Evolutionary conservation across 2,113 vertebrate genomes (phyloP).

Genomic region (Gadus chalcogrammus): DNA sequence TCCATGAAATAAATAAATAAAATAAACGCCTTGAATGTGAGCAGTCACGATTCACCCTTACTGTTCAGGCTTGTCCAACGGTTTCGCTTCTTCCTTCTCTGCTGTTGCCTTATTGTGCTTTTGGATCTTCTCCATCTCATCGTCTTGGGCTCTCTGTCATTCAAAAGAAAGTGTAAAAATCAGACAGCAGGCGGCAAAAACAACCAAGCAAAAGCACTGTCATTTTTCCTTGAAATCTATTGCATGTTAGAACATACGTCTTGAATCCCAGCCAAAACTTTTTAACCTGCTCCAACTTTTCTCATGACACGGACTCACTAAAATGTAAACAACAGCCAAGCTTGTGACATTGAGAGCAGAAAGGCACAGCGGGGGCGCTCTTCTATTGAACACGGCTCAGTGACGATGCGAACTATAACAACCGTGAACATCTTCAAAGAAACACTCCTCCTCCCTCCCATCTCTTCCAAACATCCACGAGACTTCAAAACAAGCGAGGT

Average conservation of each 20-base stretch:
- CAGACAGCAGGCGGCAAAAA: not conserved
- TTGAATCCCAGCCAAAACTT: not conserved
- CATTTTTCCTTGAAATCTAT: not conserved
- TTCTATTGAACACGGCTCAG: too few species aligned
- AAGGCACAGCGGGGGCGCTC: too few species aligned
- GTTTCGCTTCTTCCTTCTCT: slow-evolving; percentile 84
- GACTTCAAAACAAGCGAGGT: too few species aligned
- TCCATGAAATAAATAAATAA: not conserved
- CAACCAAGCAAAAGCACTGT: not conserved
- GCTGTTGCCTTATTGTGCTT: slow-evolving; percentile 84
- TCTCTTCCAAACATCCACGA: too few species aligned
- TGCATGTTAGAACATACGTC: not conserved
- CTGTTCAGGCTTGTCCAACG: slow-evolving; percentile 96
- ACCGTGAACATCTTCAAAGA: too few species aligned
- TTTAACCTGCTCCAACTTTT: too few species aligned
- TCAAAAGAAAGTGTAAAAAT: slow-evolving; percentile 31
- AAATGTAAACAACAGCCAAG: too few species aligned
- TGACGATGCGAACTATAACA: too few species aligned
- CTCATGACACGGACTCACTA: too few species aligned
- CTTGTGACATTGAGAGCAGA: too few species aligned
- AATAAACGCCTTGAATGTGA: not conserved
- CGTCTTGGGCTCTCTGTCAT: slow-evolving; percentile 85
- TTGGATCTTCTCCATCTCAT: slow-evolving; percentile 88
- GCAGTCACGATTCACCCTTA: slow-evolving; percentile 64
- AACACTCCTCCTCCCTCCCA: too few species aligned